Evolutionary conservation across 2,888 invertebrate species (phyloP), one percentile per base, ranked within the genome.

Genomic region (Fissipunctia ypsillon): DNA sequence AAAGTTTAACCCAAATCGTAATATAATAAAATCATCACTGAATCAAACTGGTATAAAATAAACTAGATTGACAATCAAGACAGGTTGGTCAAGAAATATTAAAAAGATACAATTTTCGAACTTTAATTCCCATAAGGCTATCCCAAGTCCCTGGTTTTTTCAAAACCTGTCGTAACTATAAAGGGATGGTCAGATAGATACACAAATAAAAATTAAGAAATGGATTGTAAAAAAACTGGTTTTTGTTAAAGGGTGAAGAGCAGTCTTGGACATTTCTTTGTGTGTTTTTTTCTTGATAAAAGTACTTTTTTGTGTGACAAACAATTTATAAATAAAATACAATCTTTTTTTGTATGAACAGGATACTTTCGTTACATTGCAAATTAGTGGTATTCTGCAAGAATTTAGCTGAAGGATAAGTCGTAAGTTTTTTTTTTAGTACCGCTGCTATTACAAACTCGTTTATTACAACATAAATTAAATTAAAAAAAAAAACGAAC

Each of bases 131-230:
- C 93, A 93, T 89, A 90, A 82, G 86, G 80, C 76, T 79, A 81
- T 81, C 80, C 69, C 72, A 80, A 80, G 77, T 69, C 69, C 73
- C 75, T 63, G 79, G 57, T 88, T 69, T 91, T 90, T 89, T 89
- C 56, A 71, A 91, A 93, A 94, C 94, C 91, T 92, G 93, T 92
- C 88, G 86, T 68, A 7, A 7, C 22, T 38, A 76, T 76, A 77
- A 81, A 89, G 73, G 88, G 86, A 88, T 89, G 87, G 78, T 79
- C 77, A 87, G 88, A 91, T 89, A 87, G 88, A 91, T 90, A 88
- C 83, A 78, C 76, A 80, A 81, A 84, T 85, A 84, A 82, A 83
- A 85, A 88, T 88, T 86, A 85, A 87, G 88, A 90, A 82, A 80
- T 74, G 68, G 71, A 71, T 87, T 81, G 79, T 78, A 65, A 72